Conservation (phyloP, 2,888 invertebrate species). For the Asteroscopus sphinx region DNA sequence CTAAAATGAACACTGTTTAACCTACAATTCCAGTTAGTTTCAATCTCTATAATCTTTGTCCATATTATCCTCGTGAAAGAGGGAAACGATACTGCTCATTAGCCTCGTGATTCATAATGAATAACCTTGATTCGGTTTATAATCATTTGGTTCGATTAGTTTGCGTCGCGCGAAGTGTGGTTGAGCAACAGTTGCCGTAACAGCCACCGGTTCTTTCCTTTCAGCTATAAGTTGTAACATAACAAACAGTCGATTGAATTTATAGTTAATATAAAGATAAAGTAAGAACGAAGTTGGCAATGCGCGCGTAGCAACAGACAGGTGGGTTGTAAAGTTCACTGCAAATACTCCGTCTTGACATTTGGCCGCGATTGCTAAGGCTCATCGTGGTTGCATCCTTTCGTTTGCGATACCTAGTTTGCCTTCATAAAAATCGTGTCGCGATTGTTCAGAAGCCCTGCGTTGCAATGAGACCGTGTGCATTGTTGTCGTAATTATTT, state of each 20-base stretch:
- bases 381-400: slow-evolving; percentile 81
- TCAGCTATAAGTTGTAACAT: slow-evolving; percentile 59
- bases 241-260: slow-evolving; percentile 51
- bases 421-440: slow-evolving; percentile 80
- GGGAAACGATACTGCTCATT: slow-evolving; percentile 64
- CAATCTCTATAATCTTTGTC: slow-evolving; percentile 6
- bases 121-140: slow-evolving; percentile 72
- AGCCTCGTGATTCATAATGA: slow-evolving; percentile 68
- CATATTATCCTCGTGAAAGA: slow-evolving; percentile 38
- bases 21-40: slow-evolving; percentile 7
- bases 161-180: slow-evolving; percentile 58
- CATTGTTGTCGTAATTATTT: slow-evolving; percentile 73
- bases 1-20: slow-evolving; percentile 36
- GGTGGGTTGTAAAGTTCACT: slow-evolving; percentile 74
- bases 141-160: slow-evolving; percentile 63
- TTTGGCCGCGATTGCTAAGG: slow-evolving; percentile 67
- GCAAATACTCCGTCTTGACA: slow-evolving; percentile 76
- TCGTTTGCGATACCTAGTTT: slow-evolving; percentile 77
- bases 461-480: slow-evolving; percentile 51
- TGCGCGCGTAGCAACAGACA: slow-evolving; percentile 51
- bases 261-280: slow-evolving; percentile 16
- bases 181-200: slow-evolving; percentile 73
- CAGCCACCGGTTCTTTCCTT: slow-evolving; percentile 61
- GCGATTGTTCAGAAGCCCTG: slow-evolving; percentile 68
- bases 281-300: slow-evolving; percentile 41